Base-by-base conservation (phyloP, 2,113 vertebrate genomes). In the Opisthocomus hoazin region DNA sequence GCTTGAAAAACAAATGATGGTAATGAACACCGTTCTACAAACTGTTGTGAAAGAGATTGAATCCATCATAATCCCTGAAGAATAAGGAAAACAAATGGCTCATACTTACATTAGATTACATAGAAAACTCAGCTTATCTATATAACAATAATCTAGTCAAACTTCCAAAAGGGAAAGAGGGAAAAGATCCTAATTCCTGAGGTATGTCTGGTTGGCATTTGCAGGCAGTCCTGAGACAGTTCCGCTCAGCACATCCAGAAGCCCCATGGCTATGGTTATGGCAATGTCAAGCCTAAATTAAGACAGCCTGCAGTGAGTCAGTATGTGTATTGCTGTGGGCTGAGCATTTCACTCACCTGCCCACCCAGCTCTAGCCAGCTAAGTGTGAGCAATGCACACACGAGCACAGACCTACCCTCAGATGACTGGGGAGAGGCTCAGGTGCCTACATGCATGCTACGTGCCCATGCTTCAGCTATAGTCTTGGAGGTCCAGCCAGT, bases 1-100 rank as follows among this genome's bases (percentile, higher is more conserved):
- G 26, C 64, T 84, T 48, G 60, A 84, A 78, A 96, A 96, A 78
- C n/a, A 93, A 89, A 66, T 74, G 6, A 37, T 34, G 43, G 43
- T 81, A 94, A 87, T 51, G 65, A 77, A 92, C 24, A 89, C 19
- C 2, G 1, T 75, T 89, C 43, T 64, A 37, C 27, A 82, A 70
- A 84, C 21, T 89, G 34, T 30, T 64, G 19, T 68, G 82, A 54
- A 58, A 68, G 22, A 60, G 34, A 63, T 2, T 7, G 71, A 84
- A 76, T 13, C 37, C 20, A 36, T 70, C 22, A 19, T 60, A 92
- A 91, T 68, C 65, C 27, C 65, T 53, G 57, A 91, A 48, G 8
- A 27, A 20, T 39, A 78, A 77, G 51, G 58, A 63, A 95, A 96
- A 92, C 23, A 88, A 90, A 74, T 64, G 43, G 7, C 10, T 87